Conservation (phyloP, 2,113 vertebrate genomes). For the Deroptyus accipitrinus region DNA sequence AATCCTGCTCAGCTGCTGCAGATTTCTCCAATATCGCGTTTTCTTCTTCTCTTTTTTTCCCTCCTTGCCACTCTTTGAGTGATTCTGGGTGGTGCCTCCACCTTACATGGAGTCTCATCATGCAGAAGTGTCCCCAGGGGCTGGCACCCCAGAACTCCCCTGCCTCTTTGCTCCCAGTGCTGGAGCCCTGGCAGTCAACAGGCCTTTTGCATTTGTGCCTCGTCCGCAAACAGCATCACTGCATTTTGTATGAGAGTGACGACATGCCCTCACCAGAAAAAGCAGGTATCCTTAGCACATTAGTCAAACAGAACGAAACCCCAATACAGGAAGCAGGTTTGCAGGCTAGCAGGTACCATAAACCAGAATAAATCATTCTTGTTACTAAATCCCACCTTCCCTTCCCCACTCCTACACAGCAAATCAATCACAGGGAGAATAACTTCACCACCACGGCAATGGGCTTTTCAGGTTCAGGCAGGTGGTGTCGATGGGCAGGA, state of each 20-base stretch:
- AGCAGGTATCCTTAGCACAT: neutral
- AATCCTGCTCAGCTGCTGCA: neutral
- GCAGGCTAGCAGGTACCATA: neutral
- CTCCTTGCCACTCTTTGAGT: neutral
- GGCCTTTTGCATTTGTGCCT: neutral
- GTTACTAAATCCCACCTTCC: neutral
- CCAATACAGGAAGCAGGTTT: neutral
- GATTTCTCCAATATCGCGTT: neutral
- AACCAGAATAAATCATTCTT: slow-evolving; percentile 11
- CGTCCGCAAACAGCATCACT: fast-evolving
- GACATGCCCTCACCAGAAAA: neutral
- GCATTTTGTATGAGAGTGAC: neutral
- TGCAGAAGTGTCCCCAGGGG: too few relatives aligned
- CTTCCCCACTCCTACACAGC: neutral
- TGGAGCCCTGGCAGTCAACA: neutral
- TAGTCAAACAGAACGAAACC: neutral
- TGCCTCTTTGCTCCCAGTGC: neutral
- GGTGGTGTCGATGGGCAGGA: neutral
- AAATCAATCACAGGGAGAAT: neutral
- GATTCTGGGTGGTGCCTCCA: neutral
- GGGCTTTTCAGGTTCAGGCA: neutral
- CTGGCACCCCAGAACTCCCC: neutral
- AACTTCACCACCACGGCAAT: fast-evolving
- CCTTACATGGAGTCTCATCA: fast-evolving
- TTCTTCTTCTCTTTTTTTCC: neutral